Evolutionary conservation across 92 coral and sea anemone genomes (phyloP).

Genomic region (Muricea muricata): DNA sequence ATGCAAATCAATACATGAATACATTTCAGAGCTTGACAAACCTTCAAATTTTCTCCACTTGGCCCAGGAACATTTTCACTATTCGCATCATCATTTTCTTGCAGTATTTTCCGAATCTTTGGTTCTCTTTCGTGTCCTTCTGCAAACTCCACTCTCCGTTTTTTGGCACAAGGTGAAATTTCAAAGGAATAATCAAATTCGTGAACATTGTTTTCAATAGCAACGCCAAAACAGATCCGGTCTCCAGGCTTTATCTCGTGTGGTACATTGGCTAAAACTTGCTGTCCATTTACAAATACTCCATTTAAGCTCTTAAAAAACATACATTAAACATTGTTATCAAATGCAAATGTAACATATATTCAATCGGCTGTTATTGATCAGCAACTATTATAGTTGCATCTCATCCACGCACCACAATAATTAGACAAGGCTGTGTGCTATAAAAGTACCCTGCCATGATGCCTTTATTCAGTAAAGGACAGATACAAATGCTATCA

Average conservation of each 20-base stretch:
- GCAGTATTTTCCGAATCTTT: constrained; percentile 77
- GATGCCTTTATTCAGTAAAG: no score
- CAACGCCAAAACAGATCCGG: constrained; percentile 89
- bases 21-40: neutral
- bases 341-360: neutral
- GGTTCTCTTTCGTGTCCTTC: constrained; percentile 61
- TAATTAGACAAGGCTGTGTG: no score
- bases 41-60: constrained; percentile 25
- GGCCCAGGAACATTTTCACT: constrained; percentile 37
- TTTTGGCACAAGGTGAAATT: constrained; percentile 66
- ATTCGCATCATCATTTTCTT: constrained; percentile 69
- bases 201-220: constrained; percentile 80
- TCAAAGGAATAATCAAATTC: constrained; percentile 96
- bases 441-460: no score
- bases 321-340: neutral
- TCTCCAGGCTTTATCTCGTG: constrained; percentile 79
- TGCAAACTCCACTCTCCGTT: constrained; percentile 70
- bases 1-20: constrained; percentile 15
- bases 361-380: no score
- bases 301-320: constrained; percentile 90
- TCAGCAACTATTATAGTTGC: no score
- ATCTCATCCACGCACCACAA: no score
- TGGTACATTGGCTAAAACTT: constrained; percentile 63
- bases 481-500: no score
- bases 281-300: constrained; percentile 82